These are phyloP conservation scores for Acrocera orbiculus DNA, from an alignment of 2,888 invertebrate species.

Conservation along the genomic window DNA sequence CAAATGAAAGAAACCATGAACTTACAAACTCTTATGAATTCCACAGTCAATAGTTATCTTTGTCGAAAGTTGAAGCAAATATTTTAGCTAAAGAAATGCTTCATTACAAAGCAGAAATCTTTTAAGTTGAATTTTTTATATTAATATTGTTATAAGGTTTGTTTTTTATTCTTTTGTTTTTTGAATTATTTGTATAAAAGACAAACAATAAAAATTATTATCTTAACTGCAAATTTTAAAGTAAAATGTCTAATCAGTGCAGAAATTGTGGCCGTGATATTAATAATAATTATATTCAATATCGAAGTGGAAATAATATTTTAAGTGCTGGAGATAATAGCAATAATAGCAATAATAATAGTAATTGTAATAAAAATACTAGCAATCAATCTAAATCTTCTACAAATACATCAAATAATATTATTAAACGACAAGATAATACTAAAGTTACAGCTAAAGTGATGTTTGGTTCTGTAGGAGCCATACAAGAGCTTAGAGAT, in stretches of 20 bases:
- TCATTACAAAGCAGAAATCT: too few species aligned
- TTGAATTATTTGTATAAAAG: too few species aligned
- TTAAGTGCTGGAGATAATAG: not conserved
- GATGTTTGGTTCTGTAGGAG: slow-evolving; percentile 52
- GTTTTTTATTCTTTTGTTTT: too few species aligned
- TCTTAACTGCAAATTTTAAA: too few species aligned
- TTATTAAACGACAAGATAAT: slow-evolving; percentile 16
- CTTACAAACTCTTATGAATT: too few species aligned
- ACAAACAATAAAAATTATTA: too few species aligned
- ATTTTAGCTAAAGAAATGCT: too few species aligned
- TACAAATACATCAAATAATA: slow-evolving; percentile 14
- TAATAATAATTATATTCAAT: slow-evolving; percentile 31
- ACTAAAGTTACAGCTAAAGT: slow-evolving; percentile 52
- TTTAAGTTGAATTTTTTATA: too few species aligned
- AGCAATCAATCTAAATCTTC: slow-evolving; percentile 8
- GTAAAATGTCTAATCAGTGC: slow-evolving; percentile 31
- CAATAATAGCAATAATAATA: slow-evolving; percentile 1
- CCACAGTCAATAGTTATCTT: too few species aligned
- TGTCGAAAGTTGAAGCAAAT: too few species aligned
- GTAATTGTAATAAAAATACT: not conserved
- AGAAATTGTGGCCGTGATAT: slow-evolving; percentile 32
- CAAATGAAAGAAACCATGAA: too few species aligned
- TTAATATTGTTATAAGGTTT: too few species aligned
- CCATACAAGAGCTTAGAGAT: slow-evolving; percentile 55
- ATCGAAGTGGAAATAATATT: slow-evolving; percentile 25